Evolutionary conservation across 2,113 vertebrate species (phyloP).

Genomic region (Callipepla californica): DNA sequence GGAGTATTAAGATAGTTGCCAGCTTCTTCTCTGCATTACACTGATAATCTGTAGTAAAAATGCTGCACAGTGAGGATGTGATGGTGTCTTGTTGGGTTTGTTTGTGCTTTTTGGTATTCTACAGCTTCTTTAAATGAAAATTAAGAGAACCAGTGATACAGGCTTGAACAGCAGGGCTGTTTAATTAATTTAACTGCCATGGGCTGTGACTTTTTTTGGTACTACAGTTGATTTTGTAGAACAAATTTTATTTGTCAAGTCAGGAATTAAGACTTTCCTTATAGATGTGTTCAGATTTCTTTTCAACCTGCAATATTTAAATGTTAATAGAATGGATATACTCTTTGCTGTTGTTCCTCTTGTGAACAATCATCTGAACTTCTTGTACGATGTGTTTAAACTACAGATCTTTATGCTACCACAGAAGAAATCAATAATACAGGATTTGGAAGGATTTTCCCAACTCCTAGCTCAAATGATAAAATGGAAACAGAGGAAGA

Average conservation of each 20-base stretch:
- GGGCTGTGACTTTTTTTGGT: background rate
- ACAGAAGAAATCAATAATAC: constrained; percentile 66
- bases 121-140: background rate
- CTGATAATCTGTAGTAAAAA: background rate
- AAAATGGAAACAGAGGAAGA: constrained; percentile 84
- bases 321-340: background rate
- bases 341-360: background rate
- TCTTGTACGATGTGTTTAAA: background rate
- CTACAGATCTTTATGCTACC: constrained; percentile 57
- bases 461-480: constrained; percentile 77
- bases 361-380: background rate
- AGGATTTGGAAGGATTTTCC: constrained; percentile 96
- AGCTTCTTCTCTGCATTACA: background rate
- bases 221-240: background rate
- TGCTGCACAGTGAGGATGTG: background rate
- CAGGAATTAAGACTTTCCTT: background rate
- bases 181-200: background rate
- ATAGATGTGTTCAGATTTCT: background rate
- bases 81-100: background rate
- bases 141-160: background rate
- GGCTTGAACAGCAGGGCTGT: background rate
- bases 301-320: background rate
- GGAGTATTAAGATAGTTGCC: background rate
- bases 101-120: background rate
- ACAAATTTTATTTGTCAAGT: background rate